phyloP scores from a whole-genome alignment of 2,797 vertebrate genomes.

The Gymnoscopelus microlampas region DNA sequence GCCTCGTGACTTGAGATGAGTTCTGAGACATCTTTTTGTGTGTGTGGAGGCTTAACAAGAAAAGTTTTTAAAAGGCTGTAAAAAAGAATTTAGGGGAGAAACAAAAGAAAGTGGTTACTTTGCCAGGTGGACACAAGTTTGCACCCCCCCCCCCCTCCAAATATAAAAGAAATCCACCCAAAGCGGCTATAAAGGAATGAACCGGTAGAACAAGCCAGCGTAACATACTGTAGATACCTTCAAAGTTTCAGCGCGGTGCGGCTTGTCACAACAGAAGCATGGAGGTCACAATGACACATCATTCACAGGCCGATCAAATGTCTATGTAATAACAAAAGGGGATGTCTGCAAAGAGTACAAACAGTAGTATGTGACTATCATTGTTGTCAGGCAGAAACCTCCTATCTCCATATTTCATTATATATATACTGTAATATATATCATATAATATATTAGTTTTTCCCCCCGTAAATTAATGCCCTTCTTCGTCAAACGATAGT shows the following conservation, averaged over 20 bases:
- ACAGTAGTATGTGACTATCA: slow-evolving; percentile 42
- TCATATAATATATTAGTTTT: no score
- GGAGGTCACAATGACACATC: slow-evolving; percentile 45
- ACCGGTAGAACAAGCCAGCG: slow-evolving; percentile 42
- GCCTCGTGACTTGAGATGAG: slow-evolving; percentile 41
- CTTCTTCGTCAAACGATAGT: no score
- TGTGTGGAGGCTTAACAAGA: slow-evolving; percentile 28
- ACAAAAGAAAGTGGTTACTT: neutral
- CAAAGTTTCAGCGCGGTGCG: slow-evolving; percentile 39
- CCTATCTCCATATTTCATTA: neutral
- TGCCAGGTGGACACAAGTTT: no score
- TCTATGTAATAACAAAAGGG: slow-evolving; percentile 44
- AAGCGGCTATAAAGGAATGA: slow-evolving; percentile 13
- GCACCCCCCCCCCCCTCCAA: no score
- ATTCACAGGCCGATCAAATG: slow-evolving; percentile 30
- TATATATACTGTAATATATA: no score
- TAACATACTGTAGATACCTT: slow-evolving; percentile 34
- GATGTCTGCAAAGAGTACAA: slow-evolving; percentile 15
- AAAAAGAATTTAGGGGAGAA: slow-evolving; percentile 1
- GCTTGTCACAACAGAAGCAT: slow-evolving; percentile 33
- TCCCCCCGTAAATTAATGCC: no score
- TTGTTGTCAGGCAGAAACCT: slow-evolving; percentile 3
- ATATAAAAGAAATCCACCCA: slow-evolving; percentile 7
- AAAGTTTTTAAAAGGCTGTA: slow-evolving; percentile 20
- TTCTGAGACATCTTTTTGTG: slow-evolving; percentile 23